Evolutionary conservation across 2,113 vertebrate species (phyloP).

Genomic region (Gymnarchus niloticus): DNA sequence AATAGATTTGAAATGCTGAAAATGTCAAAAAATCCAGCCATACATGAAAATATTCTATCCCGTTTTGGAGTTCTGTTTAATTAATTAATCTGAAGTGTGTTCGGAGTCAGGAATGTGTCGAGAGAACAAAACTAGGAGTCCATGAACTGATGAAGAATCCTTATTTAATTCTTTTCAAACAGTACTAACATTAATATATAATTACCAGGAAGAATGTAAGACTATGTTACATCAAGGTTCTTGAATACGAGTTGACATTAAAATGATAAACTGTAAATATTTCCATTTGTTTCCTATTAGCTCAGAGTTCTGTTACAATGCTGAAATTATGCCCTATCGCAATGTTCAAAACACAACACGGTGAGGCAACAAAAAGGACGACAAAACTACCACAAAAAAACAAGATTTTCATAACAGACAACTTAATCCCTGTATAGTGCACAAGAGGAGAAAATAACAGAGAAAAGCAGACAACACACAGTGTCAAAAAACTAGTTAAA

Average conservation of each 20-base stretch:
- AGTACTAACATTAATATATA: conserved; percentile 25
- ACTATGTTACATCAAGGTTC: not conserved
- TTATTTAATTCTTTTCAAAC: conserved; percentile 35
- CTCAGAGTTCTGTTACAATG: not conserved
- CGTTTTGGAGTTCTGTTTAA: conserved; percentile 52
- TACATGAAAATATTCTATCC: conserved; percentile 70
- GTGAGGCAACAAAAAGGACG: not conserved
- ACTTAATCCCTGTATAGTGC: not conserved
- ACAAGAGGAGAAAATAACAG: not conserved
- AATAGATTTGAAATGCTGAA: conserved; percentile 58
- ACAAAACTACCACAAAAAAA: not conserved
- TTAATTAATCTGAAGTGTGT: conserved; percentile 56
- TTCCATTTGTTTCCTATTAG: not conserved
- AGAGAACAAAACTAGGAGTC: conserved; percentile 45
- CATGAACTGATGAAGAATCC: conserved; percentile 37
- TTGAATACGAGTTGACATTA: not conserved
- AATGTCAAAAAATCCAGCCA: conserved; percentile 70
- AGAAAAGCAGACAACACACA: not conserved
- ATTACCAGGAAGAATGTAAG: not conserved
- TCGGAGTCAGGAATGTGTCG: conserved; percentile 48
- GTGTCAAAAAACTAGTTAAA: not conserved
- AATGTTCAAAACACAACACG: not conserved
- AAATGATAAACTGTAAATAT: not conserved
- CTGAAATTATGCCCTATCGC: not conserved
- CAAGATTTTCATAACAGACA: not conserved